phyloP scores from a whole-genome alignment of 2,113 vertebrate genomes.

The Syngnathus typhle region DNA sequence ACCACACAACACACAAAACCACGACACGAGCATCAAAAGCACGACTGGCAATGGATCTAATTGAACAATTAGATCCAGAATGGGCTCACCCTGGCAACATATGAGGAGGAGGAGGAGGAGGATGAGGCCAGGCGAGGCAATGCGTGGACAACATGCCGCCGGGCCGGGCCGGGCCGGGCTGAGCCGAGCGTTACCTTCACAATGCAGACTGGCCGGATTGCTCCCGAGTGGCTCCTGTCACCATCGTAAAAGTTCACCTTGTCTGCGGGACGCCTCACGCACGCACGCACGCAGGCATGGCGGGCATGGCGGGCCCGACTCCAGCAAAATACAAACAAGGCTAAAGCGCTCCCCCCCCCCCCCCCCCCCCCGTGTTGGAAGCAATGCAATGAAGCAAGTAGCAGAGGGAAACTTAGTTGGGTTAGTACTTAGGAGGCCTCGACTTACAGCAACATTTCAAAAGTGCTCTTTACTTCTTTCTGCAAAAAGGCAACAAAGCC shows the following conservation, averaged over 20 bases:
- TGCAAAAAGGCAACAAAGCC: conserved; percentile 57
- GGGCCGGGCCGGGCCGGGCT: too few relatives aligned
- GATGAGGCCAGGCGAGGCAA: not conserved
- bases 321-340: too few relatives aligned
- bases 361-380: too few relatives aligned
- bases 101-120: not conserved
- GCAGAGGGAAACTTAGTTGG: not conserved
- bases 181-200: conserved; percentile 2
- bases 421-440: not conserved
- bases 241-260: not conserved
- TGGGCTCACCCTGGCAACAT: not conserved
- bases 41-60: not conserved
- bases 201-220: not conserved
- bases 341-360: not conserved
- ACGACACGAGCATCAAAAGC: not conserved
- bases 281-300: too few relatives aligned
- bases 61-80: conserved; percentile 1
- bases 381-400: not conserved
- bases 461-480: conserved; percentile 64
- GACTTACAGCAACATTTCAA: conserved; percentile 57
- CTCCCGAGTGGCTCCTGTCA: conserved; percentile 1
- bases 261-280: not conserved
- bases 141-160: too few relatives aligned
- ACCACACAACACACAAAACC: not conserved
- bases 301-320: too few relatives aligned